phyloP scores from a whole-genome alignment of 2,797 vertebrate species.

The Malacoraja senta region DNA sequence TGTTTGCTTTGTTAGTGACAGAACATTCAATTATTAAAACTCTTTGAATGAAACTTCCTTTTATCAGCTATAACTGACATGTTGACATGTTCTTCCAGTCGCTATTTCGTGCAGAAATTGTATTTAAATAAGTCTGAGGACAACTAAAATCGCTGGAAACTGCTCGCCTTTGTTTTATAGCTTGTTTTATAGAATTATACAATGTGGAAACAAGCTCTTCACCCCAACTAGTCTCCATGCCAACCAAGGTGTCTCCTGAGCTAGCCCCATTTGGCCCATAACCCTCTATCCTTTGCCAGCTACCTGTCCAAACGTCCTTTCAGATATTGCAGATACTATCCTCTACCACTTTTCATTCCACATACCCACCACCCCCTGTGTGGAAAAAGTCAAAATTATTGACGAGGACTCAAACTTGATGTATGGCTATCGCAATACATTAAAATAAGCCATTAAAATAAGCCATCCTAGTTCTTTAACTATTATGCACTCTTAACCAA shows the following conservation, averaged over 20 bases:
- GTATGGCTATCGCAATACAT: neutral
- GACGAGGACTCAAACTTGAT: neutral
- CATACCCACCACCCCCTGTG: too few species aligned
- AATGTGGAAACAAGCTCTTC: too few species aligned
- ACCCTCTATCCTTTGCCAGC: too few species aligned
- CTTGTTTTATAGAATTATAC: neutral
- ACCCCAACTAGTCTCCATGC: too few species aligned
- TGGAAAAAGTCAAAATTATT: neutral
- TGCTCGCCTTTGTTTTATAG: neutral
- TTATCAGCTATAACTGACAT: neutral
- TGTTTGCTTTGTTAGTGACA: neutral
- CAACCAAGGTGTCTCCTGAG: too few species aligned
- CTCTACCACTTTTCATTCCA: too few species aligned
- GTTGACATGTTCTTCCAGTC: neutral
- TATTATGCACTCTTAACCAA: neutral
- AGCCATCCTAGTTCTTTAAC: neutral
- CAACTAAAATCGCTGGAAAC: neutral
- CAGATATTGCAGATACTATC: too few species aligned
- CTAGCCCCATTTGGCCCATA: too few species aligned
- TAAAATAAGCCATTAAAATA: neutral
- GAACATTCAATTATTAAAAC: conserved; percentile 13
- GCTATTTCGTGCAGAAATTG: neutral
- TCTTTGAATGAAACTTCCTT: neutral
- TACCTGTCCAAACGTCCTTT: too few species aligned
- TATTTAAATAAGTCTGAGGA: neutral